A percentile compares a stretch with the other conserved stretches of the same genome.
These are phyloP conservation scores for Sminthopsis crassicaudata DNA, from an alignment of 2,113 vertebrate species.

Conservation along the genomic window DNA sequence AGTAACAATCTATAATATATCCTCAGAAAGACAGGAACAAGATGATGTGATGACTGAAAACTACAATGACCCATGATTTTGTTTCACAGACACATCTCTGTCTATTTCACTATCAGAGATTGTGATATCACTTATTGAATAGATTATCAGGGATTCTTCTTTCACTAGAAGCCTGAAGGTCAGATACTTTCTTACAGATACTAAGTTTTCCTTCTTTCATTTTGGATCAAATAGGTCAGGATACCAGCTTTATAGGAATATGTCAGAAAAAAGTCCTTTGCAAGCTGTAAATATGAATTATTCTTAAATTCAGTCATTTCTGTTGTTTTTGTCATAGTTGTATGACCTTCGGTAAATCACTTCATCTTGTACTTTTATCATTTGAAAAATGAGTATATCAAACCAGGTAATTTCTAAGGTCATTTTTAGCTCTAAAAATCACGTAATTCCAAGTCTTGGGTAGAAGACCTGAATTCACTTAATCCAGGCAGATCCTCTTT, in stretches of 20 bases:
- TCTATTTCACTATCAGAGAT: neutral
- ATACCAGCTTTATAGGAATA: neutral
- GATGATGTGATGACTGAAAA: neutral
- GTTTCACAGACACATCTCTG: neutral
- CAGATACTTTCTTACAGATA: neutral
- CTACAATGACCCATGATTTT: neutral
- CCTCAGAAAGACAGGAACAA: neutral
- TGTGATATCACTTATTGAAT: neutral
- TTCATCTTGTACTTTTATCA: neutral
- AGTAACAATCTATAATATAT: neutral
- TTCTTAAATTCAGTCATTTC: neutral
- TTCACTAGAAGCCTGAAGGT: neutral
- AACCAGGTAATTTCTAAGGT: neutral
- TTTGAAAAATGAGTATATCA: neutral
- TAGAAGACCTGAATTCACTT: neutral
- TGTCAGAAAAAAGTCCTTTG: neutral
- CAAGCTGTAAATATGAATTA: neutral
- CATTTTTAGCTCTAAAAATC: neutral
- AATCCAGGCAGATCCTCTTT: accelerated
- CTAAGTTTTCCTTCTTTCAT: neutral
- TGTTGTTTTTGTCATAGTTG: neutral
- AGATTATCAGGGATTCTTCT: neutral
- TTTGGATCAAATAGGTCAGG: neutral
- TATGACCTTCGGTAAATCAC: neutral
- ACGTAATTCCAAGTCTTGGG: neutral